A percentile compares a stretch with the other conserved stretches of the same genome.
Evolutionary conservation across 2,888 invertebrate species (phyloP).

Genomic region (Leptothorax acervorum): DNA sequence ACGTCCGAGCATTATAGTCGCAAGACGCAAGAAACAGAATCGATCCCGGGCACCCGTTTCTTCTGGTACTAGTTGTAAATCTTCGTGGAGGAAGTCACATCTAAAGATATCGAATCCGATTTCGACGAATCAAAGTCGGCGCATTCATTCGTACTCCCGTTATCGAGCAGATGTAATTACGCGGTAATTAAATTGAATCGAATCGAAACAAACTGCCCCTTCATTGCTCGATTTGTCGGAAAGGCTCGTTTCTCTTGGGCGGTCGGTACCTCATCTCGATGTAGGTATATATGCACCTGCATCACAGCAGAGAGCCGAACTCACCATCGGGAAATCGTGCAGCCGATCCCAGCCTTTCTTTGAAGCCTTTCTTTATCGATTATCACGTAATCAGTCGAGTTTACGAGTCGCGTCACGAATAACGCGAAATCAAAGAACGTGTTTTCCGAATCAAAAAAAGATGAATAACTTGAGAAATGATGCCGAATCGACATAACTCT

Average conservation of each 20-base stretch:
- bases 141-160: not conserved
- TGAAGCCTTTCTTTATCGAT: conserved; percentile 21
- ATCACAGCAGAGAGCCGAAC: conserved; percentile 63
- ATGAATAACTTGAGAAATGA: not conserved
- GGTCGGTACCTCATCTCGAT: conserved; percentile 57
- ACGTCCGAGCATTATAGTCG: not conserved
- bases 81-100: conserved; percentile 56
- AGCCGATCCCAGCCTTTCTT: conserved; percentile 66
- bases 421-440: conserved; percentile 63
- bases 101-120: conserved; percentile 46
- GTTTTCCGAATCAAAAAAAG: conserved; percentile 63
- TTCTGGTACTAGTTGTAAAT: conserved; percentile 70
- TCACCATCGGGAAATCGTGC: conserved; percentile 58
- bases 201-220: conserved; percentile 35
- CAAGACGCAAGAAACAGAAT: conserved; percentile 51
- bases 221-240: conserved; percentile 35
- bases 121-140: conserved; percentile 30
- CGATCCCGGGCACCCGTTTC: conserved; percentile 62
- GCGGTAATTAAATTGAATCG: not conserved
- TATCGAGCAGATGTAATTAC: not conserved
- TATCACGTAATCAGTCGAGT: conserved; percentile 24
- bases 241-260: conserved; percentile 23
- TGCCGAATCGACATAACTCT: conserved; percentile 60
- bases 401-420: conserved; percentile 37
- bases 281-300: conserved; percentile 55